phyloP scores from a whole-genome alignment of 2,797 vertebrate genomes.

The Loris lydekkerianus region DNA sequence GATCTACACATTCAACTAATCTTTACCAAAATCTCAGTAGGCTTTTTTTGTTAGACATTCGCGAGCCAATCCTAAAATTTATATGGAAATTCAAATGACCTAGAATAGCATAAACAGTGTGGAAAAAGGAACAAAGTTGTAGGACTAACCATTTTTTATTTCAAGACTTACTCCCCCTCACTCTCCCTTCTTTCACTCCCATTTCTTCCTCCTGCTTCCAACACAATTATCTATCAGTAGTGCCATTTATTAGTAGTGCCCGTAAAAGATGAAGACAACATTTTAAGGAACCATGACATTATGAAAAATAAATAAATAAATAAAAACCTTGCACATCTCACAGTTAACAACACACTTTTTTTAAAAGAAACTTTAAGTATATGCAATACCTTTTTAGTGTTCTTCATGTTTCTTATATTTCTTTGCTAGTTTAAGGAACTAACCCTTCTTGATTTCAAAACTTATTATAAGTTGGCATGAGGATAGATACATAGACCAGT shows the following conservation, averaged over 20 bases:
- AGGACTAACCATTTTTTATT: neutral
- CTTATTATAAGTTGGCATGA: neutral
- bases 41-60: slow-evolving; percentile 8
- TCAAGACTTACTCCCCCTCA: too few relatives aligned
- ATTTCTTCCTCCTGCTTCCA: neutral
- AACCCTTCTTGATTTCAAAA: slow-evolving; percentile 14
- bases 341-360: slow-evolving; percentile 27
- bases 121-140: neutral
- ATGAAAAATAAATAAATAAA: neutral
- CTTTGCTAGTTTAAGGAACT: slow-evolving; percentile 75
- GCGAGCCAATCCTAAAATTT: slow-evolving; percentile 26
- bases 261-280: neutral
- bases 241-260: neutral
- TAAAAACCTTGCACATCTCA: neutral
- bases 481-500: neutral
- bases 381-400: slow-evolving; percentile 73
- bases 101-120: neutral
- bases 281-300: slow-evolving; percentile 38
- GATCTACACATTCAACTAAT: neutral
- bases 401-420: slow-evolving; percentile 74
- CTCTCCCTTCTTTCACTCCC: neutral
- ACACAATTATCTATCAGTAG: neutral
- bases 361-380: slow-evolving; percentile 72
- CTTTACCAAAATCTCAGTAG: neutral
- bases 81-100: neutral